Base-by-base conservation (phyloP, 2,888 invertebrate genomes). In the Netelia fuscicornis region DNA sequence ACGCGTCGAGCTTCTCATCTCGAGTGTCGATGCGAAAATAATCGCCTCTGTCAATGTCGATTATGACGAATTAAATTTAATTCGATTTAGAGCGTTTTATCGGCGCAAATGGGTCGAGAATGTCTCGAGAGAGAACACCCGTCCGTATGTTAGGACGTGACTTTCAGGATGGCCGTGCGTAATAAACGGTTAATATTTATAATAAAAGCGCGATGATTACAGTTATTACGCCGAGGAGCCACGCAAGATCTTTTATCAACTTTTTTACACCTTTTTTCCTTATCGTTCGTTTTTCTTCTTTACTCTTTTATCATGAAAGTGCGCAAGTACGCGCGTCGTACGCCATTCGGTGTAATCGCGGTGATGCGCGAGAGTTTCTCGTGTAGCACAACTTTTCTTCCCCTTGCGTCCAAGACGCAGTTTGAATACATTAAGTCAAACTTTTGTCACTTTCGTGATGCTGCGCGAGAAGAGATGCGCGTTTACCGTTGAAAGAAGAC, bases 181-280 rank as follows among this genome's bases (percentile, higher is more conserved):
- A 89, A 89, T 89, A 88, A 89, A 88, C 86, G 86, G 85, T 71
- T 87, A 89, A 91, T 92, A 92, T 91, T 91, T 91, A 89, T 90
- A 91, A 91, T 89, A 90, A 90, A 90, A 88, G 86, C 82, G 86
- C 82, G 86, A 85, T 88, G 89, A 92, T 92, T 91, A 92, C 88
- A 89, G 90, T 90, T 88, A 91, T 92, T 91, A 91, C 56, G 56
- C 64, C n/a, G 82, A 86, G 30, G 80, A 80, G 71, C 65, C 74
- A 56, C 60, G 37, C 58, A 62, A 62, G 64, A 30, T 23, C 17
- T 77, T 74, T 78, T 81, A 58, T 78, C 77, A 0, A 67, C 60
- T 65, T 37, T 78, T 77, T 58, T 70, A 52, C 25, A 48, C 74
- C 42, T 42, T 71, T 64, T 64, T 37, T n/a, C 9, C 17, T 11